Percentiles rank a stretch among this genome's conserved stretches.
Conservation (phyloP, 92 coral and sea anemone species). For the Porites divaricata region DNA sequence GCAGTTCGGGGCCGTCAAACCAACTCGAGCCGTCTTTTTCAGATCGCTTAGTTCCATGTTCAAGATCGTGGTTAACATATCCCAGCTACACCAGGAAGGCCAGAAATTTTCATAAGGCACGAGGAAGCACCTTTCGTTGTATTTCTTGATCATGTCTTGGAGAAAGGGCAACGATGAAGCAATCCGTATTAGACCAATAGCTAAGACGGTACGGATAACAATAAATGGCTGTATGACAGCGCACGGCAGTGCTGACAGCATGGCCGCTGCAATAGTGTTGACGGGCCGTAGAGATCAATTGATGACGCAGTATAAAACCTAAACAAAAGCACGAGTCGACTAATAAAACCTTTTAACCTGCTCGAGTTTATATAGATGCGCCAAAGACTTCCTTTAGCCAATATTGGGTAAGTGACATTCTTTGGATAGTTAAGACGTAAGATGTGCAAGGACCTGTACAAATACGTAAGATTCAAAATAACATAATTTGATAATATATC, state of each 20-base stretch:
- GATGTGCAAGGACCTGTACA: neutral
- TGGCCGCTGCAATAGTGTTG: neutral
- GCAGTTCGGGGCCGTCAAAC: constrained; percentile 56
- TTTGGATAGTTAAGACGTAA: neutral
- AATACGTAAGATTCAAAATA: neutral
- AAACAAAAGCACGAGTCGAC: neutral
- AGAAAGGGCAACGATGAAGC: constrained; percentile 44
- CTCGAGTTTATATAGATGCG: neutral
- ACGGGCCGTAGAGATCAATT: neutral
- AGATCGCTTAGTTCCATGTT: constrained; percentile 23
- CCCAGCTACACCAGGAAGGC: constrained; percentile 60
- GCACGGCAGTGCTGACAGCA: constrained; percentile 4
- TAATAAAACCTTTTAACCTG: neutral
- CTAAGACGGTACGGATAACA: constrained; percentile 7
- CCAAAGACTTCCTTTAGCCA: constrained; percentile 9
- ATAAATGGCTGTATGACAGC: constrained; percentile 14
- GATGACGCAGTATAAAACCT: neutral
- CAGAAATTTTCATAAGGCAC: constrained; percentile 65
- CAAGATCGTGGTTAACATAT: constrained; percentile 36
- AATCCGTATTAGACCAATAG: constrained; percentile 34
- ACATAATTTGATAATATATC: too few relatives aligned
- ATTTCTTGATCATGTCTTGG: constrained; percentile 32
- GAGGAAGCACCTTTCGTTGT: constrained; percentile 31
- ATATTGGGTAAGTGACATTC: neutral
- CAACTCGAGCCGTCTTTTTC: constrained; percentile 56